Evolutionary conservation across 2,888 invertebrate species (phyloP), one percentile per base, ranked within the genome.

Genomic region (Drosophila birchii): DNA sequence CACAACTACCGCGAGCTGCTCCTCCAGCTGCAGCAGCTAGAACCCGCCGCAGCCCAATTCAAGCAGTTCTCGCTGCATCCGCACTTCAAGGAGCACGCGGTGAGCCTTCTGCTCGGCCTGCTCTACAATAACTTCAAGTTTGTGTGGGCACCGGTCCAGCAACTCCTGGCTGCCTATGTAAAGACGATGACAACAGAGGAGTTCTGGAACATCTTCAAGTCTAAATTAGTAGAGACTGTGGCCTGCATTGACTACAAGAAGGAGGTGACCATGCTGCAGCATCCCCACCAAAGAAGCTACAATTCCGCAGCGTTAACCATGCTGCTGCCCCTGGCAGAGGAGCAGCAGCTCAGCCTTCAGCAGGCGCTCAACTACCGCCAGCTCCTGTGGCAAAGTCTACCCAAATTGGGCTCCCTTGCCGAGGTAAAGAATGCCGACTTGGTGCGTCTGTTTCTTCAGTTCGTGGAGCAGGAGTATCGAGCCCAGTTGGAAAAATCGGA

Each of bases 61-160:
- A 93, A 94, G 75, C 91, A 92, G 59, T 82, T 80, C 32, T 76
- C 90, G 6, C 94, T 94, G 84, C 92, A 94, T 54, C 93, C 94
- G 0, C 93, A 94, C 8, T 95, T 94, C 79, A 93, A 94, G 83
- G 93, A 94, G 79, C 94, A 96, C 83, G 95, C 96, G 0, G 90
- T 99, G 23, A 94, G 95, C 72, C 97, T 96, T 86, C 94, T 98
- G 85, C 93, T 98, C 38, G 98, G 98, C 3, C 94, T 95, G 69
- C 93, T 98, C 55, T 97, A 96, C 91, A 94, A 96, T 23, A 98
- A 98, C 91, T 98, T 99, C 88, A 96, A 96, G 80, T 93, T 97
- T 16, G 91, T 99, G 0, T 98, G 98, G 98, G 96, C 96, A 74
- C 97, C 98, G 0, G 94, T 96, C 0, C 93, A 94, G 18, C 95